phyloP scores from a whole-genome alignment of 2,888 invertebrate species.

The Mythimna lalbum region DNA sequence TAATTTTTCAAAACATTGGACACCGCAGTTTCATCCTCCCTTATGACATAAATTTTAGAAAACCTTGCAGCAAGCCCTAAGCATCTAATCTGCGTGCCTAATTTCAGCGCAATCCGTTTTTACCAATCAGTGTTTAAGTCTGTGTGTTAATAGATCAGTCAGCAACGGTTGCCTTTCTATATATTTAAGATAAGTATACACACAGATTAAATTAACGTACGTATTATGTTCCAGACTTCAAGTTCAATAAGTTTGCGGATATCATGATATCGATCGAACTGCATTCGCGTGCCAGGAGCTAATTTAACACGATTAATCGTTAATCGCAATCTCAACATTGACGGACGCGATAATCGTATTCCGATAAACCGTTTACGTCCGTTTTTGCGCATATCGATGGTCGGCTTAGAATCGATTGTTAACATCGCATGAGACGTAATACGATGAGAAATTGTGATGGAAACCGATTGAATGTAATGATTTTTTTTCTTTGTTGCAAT shows the following conservation, averaged over 20 bases:
- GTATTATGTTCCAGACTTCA: not conserved
- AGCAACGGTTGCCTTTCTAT: no score
- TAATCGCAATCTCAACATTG: constrained; percentile 67
- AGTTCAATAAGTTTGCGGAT: constrained; percentile 54
- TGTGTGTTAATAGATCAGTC: no score
- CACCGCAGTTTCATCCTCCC: no score
- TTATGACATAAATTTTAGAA: no score
- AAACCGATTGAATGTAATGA: constrained; percentile 28
- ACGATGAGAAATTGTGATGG: constrained; percentile 37
- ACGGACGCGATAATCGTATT: constrained; percentile 81
- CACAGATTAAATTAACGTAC: not conserved
- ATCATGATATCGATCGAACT: constrained; percentile 81
- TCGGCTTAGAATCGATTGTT: constrained; percentile 46
- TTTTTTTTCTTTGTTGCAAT: constrained; percentile 29
- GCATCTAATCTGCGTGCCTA: no score
- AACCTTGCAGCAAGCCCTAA: no score
- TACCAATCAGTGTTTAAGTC: no score
- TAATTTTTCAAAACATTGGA: no score
- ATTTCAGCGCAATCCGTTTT: no score
- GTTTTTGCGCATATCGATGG: constrained; percentile 51
- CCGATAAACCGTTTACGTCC: constrained; percentile 58
- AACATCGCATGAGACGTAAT: constrained; percentile 47
- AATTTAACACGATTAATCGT: constrained; percentile 76
- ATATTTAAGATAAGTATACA: no score
- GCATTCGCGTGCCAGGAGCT: constrained; percentile 76